Conservation (phyloP, 92 coral and sea anemone species). For the Actinernus sp. region DNA sequence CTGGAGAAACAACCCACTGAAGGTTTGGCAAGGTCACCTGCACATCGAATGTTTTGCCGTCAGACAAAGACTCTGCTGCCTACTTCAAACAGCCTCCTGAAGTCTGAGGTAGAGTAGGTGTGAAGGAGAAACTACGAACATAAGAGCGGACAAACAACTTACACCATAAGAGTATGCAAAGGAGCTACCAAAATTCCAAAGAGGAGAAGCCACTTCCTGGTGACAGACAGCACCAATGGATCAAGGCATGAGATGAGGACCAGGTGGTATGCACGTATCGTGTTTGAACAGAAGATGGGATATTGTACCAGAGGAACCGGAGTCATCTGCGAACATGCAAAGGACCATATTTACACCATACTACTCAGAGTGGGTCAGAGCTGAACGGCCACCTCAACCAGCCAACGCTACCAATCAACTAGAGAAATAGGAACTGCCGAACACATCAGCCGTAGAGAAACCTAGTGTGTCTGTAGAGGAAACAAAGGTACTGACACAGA, state of each 20-base stretch:
- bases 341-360: neutral
- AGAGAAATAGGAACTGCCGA: too few relatives aligned
- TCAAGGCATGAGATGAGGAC: neutral
- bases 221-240: neutral
- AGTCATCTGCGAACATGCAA: neutral
- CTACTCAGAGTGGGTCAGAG: too few relatives aligned
- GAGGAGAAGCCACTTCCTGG: slow-evolving; percentile 3
- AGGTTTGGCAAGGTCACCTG: slow-evolving; percentile 2
- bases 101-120: neutral
- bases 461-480: too few relatives aligned
- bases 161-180: slow-evolving; percentile 3
- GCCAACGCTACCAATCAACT: too few relatives aligned
- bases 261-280: neutral
- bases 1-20: slow-evolving; percentile 25
- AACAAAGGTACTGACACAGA: too few relatives aligned
- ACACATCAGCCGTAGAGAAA: too few relatives aligned
- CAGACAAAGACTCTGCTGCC: slow-evolving; percentile 8
- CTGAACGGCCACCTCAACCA: too few relatives aligned
- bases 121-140: slow-evolving; percentile 7
- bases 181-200: neutral
- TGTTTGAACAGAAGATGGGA: neutral
- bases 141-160: slow-evolving; percentile 5
- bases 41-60: slow-evolving; percentile 4
- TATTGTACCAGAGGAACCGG: neutral
- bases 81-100: neutral